phyloP scores from a whole-genome alignment of 2,888 invertebrate genomes.

The Brachynemurus nebulosus region DNA sequence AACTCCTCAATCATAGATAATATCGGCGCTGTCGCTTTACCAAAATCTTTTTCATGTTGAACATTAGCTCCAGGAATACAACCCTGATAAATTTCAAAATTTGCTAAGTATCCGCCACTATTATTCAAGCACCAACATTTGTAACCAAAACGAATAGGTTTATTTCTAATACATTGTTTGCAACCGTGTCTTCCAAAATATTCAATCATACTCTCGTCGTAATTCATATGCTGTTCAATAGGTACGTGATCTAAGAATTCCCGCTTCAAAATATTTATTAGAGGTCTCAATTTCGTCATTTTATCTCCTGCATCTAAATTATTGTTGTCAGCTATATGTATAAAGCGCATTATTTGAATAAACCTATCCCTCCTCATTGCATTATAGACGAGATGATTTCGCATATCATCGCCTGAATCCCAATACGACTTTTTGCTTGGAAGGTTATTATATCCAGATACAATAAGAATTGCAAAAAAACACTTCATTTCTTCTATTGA shows the following conservation, averaged over 20 bases:
- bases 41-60: slow-evolving; percentile 18
- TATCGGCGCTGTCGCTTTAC: slow-evolving; percentile 19
- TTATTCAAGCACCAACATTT: slow-evolving; percentile 22
- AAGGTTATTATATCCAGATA: slow-evolving; percentile 16
- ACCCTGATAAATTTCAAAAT: slow-evolving; percentile 23
- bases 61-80: slow-evolving; percentile 18
- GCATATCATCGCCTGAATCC: slow-evolving; percentile 12
- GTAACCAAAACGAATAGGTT: slow-evolving; percentile 23
- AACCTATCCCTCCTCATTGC: slow-evolving; percentile 13
- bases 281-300: slow-evolving; percentile 20
- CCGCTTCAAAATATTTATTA: slow-evolving; percentile 15
- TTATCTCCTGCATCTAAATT: slow-evolving; percentile 17
- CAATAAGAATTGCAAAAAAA: slow-evolving; percentile 15
- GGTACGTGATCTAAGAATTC: slow-evolving; percentile 14
- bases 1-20: slow-evolving; percentile 18
- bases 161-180: slow-evolving; percentile 23
- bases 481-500: slow-evolving; percentile 13
- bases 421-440: slow-evolving; percentile 15
- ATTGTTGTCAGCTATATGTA: slow-evolving; percentile 15
- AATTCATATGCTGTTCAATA: slow-evolving; percentile 17
- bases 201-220: slow-evolving; percentile 23
- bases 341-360: slow-evolving; percentile 12
- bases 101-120: slow-evolving; percentile 18
- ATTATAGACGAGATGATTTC: slow-evolving; percentile 9
- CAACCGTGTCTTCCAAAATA: slow-evolving; percentile 24